Conservation (phyloP, 1,140 invertebrate genomes). For the Pseudobourletiella spinata region DNA sequence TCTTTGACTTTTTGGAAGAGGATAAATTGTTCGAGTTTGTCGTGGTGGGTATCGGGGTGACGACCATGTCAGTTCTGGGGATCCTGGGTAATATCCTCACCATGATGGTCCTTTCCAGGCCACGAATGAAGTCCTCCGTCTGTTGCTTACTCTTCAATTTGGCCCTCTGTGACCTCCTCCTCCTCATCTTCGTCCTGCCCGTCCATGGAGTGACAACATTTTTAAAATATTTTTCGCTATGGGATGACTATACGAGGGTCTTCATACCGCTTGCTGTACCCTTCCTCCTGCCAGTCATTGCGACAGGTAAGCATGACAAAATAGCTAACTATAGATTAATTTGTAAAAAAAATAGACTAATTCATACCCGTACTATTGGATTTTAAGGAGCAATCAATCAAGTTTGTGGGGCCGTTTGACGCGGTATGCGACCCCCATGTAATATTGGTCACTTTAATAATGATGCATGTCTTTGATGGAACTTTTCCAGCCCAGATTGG, state of each 20-base stretch:
- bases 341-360: too few species aligned
- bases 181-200: slow-evolving; percentile 74
- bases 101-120: slow-evolving; percentile 77
- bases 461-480: too few species aligned
- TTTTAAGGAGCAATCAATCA: too few species aligned
- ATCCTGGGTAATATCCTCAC: slow-evolving; percentile 83
- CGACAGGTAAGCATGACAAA: slow-evolving; percentile 11
- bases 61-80: slow-evolving; percentile 68
- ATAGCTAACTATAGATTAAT: too few species aligned
- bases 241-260: neutral
- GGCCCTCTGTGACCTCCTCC: slow-evolving; percentile 76
- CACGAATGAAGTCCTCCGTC: slow-evolving; percentile 86
- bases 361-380: too few species aligned
- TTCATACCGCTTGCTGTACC: neutral
- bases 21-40: slow-evolving; percentile 59
- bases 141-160: slow-evolving; percentile 83
- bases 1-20: slow-evolving; percentile 39
- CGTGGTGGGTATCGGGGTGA: slow-evolving; percentile 72
- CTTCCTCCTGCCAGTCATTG: neutral
- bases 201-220: slow-evolving; percentile 77
- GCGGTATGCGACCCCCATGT: too few species aligned
- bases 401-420: too few species aligned
- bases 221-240: slow-evolving; percentile 36
- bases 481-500: slow-evolving; percentile 59
- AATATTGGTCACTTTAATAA: too few species aligned